Evolutionary conservation across 2,113 vertebrate species (phyloP).

Genomic region (Montifringilla adamsi): DNA sequence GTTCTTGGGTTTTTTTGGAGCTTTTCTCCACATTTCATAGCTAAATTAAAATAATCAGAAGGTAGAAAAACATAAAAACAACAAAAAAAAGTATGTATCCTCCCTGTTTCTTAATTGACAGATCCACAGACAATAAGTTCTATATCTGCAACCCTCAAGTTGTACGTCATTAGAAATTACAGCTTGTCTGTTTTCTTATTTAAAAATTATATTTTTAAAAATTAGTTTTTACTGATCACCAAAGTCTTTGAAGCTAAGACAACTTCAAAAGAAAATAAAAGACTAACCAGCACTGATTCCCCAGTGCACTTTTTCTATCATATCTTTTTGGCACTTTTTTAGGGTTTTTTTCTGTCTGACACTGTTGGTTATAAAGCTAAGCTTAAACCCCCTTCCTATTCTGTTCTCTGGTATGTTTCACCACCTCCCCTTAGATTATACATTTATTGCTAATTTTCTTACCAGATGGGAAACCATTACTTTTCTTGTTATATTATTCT

Average conservation of each 20-base stretch:
- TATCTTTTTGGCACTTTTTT: not conserved
- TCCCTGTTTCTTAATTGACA: not conserved
- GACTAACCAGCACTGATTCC: not conserved
- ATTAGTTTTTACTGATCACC: not conserved
- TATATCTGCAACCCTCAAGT: not conserved
- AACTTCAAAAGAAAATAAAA: conserved; percentile 38
- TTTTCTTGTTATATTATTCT: not conserved
- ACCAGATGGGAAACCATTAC: not conserved
- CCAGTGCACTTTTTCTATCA: not conserved
- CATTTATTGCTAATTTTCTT: not conserved
- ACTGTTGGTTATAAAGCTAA: not conserved
- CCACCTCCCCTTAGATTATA: not conserved
- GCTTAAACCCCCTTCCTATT: not conserved
- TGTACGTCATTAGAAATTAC: not conserved
- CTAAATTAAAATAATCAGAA: not conserved
- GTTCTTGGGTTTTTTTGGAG: fast-evolving
- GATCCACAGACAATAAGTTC: not conserved
- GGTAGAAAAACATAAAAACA: not conserved
- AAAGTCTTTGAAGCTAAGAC: not conserved
- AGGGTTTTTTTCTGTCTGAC: not conserved
- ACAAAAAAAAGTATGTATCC: fast-evolving
- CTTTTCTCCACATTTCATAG: not conserved
- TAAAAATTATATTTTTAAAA: not conserved
- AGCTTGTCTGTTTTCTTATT: not conserved
- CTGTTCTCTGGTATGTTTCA: not conserved